Percentiles rank a stretch among this genome's conserved stretches.
Conservation (phyloP, 2,888 invertebrate species). For the Charanyca ferruginea region DNA sequence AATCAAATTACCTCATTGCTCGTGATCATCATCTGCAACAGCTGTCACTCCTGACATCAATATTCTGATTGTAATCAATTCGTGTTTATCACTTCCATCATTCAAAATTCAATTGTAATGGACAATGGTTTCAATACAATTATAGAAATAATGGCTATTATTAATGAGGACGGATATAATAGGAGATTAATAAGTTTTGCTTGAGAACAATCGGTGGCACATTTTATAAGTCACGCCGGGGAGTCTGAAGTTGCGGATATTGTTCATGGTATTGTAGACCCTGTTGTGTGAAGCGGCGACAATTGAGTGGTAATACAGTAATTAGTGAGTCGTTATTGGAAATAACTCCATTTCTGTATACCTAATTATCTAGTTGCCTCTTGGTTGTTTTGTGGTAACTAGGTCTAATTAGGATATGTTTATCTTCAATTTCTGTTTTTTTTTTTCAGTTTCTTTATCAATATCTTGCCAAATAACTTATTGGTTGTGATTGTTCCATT, state of each 20-base stretch:
- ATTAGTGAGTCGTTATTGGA: constrained; percentile 31
- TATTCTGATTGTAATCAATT: constrained; percentile 32
- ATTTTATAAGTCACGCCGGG: constrained; percentile 60
- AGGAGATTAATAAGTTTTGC: constrained; percentile 56
- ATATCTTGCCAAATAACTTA: neutral
- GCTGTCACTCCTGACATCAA: constrained; percentile 33
- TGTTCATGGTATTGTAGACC: constrained; percentile 26
- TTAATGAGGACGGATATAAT: constrained; percentile 55
- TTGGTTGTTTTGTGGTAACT: constrained; percentile 10
- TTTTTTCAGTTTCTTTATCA: constrained; percentile 9
- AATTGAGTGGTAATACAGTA: constrained; percentile 22
- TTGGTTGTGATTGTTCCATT: neutral
- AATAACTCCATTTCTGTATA: constrained; percentile 11
- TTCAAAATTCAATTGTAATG: constrained; percentile 61
- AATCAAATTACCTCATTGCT: constrained; percentile 50
- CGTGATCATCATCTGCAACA: constrained; percentile 32
- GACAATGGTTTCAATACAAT: constrained; percentile 54
- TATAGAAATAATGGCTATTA: constrained; percentile 53
- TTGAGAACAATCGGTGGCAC: constrained; percentile 62
- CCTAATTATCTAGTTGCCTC: too few relatives aligned
- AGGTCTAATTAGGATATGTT: neutral
- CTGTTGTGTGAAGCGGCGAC: constrained; percentile 40
- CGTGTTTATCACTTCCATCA: constrained; percentile 52
- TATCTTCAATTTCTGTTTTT: neutral
- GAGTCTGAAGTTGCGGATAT: constrained; percentile 23